Evolutionary conservation across 2,888 invertebrate species (phyloP).

Genomic region (Leptopilina syphax): DNA sequence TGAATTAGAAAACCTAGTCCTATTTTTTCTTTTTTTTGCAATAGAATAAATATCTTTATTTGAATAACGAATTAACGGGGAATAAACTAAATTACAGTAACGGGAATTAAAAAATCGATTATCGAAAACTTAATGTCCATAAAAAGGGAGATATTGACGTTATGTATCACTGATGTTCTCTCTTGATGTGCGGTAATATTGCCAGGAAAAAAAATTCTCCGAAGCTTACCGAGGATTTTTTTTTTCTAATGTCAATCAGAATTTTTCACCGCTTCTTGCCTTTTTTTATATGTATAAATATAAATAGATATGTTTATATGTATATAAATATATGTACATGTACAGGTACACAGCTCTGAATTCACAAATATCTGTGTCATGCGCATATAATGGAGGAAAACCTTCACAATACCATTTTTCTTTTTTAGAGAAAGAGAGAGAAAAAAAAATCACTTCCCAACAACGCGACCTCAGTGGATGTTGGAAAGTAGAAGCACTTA

Average conservation of each 20-base stretch:
- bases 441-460: conserved; percentile 63
- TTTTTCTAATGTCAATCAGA: conserved; percentile 50
- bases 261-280: conserved; percentile 35
- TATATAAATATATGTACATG: conserved; percentile 56
- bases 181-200: not conserved
- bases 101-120: conserved; percentile 56
- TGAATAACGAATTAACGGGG: conserved; percentile 55
- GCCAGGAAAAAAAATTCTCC: conserved; percentile 18
- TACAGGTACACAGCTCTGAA: conserved; percentile 69
- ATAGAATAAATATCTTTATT: conserved; percentile 66
- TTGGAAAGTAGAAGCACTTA: conserved; percentile 69
- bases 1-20: conserved; percentile 50
- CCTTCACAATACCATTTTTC: conserved; percentile 56
- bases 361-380: conserved; percentile 72
- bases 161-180: conserved; percentile 41
- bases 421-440: not conserved
- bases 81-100: conserved; percentile 64
- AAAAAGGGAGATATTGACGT: conserved; percentile 56
- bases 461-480: conserved; percentile 66
- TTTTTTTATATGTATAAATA: conserved; percentile 36
- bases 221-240: conserved; percentile 25
- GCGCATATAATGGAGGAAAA: conserved; percentile 66
- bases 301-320: conserved; percentile 51
- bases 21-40: conserved; percentile 53
- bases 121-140: conserved; percentile 59